Conservation (phyloP, 2,888 invertebrate genomes). For the Bellardia pandia region DNA sequence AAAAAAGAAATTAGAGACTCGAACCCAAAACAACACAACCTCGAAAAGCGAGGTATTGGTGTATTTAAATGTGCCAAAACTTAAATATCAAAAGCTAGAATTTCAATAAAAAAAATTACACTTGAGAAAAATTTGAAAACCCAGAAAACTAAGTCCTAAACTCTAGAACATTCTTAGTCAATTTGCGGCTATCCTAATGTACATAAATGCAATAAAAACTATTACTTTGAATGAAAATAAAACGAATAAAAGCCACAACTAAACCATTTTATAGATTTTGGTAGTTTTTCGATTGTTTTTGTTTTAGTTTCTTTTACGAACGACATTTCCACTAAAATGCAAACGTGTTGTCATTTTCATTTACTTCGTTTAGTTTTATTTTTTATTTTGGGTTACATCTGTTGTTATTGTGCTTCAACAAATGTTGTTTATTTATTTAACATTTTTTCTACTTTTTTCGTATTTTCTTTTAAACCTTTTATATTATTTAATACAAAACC, state of each 20-base stretch:
- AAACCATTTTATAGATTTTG: neutral
- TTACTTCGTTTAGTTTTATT: slow-evolving; percentile 26
- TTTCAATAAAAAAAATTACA: too few relatives aligned
- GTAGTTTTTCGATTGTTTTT: slow-evolving; percentile 1
- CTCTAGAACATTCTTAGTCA: too few relatives aligned
- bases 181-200: too few relatives aligned
- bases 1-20: too few relatives aligned
- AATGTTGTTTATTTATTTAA: slow-evolving; percentile 58
- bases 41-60: too few relatives aligned
- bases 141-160: too few relatives aligned
- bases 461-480: slow-evolving; percentile 16
- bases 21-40: too few relatives aligned
- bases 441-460: neutral
- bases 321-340: slow-evolving; percentile 59
- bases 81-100: too few relatives aligned
- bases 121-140: too few relatives aligned
- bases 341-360: slow-evolving; percentile 60
- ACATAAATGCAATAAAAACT: too few relatives aligned
- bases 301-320: slow-evolving; percentile 16
- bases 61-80: too few relatives aligned
- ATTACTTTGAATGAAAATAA: neutral
- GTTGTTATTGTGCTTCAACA: slow-evolving; percentile 55
- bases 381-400: slow-evolving; percentile 57
- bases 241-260: neutral
- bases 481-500: neutral